Base-by-base conservation (phyloP, 2,797 vertebrate species). In the Sitta carolinensis region DNA sequence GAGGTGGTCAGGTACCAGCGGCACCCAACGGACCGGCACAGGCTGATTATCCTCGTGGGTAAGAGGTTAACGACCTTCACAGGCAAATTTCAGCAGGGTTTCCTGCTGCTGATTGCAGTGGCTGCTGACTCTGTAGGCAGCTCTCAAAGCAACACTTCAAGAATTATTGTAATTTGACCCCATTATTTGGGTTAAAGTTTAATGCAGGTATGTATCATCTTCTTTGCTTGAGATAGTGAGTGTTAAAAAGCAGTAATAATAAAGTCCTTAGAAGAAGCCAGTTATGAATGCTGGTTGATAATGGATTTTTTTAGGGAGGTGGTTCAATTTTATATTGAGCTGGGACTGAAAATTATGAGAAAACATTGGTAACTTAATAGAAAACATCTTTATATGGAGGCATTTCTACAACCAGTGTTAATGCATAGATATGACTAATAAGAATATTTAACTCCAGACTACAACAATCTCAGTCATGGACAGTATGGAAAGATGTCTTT, bases 1-100 rank as follows among this genome's bases (percentile, higher is more conserved):
- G 99, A 99, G 94, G 99, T 99, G 94, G 98, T 98, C 64, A 97
- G 97, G 64, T 99, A 99, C 98, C 99, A 99, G 97, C 98, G 98
- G 64, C 95, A 96, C 55, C 98, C 98, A 0, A 95, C 97, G 11
- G 98, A 99, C 87, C 85, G 94, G 20, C 97, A 98, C 84, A 98
- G 99, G 20, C 97, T 99, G 45, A 96, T 99, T 26, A 98, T 98
- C 43, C 98, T 99, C 20, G 57, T 99, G 62, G 99, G 99, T 99
- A 95, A 95, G 98, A 91, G 50, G 17, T 47, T 43, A 21, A 32
- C 7, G 10, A 66, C 70, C 50, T 86, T 11, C 10, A 16, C 15
- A 10, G 58, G 76, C 58, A 45, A 23, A 63, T 19, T 30, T 23
- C 59, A 47, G 13, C 20, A 21, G 54, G 54, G 8, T 52, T 92